These are phyloP conservation scores for Sebastes iracundus DNA, from an alignment of 2,797 vertebrate genomes.

Conservation along the genomic window DNA sequence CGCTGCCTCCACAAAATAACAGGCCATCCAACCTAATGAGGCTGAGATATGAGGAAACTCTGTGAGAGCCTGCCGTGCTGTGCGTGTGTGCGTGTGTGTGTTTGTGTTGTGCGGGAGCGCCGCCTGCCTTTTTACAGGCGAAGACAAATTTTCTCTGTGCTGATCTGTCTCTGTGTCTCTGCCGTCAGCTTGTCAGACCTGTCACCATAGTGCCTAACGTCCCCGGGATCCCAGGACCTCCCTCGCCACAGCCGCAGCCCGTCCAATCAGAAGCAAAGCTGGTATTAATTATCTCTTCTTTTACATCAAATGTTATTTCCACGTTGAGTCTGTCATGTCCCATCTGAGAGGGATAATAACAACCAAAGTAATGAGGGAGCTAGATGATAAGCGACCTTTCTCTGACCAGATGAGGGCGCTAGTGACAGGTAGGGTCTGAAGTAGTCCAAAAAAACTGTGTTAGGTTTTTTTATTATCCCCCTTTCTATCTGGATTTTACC, in stretches of 20 bases:
- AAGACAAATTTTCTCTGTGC: conserved; percentile 75
- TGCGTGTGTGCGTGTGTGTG: background rate
- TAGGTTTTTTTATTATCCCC: background rate
- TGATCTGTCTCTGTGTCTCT: conserved; percentile 73
- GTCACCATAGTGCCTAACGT: conserved; percentile 99
- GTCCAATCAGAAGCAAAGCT: conserved; percentile 98
- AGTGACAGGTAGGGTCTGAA: background rate
- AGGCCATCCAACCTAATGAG: conserved; percentile 85
- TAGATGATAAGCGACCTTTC: background rate
- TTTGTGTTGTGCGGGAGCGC: conserved; percentile 18
- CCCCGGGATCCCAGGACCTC: conserved; percentile 97
- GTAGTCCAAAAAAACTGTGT: background rate
- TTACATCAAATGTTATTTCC: conserved; percentile 38
- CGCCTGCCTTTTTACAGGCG: conserved; percentile 45
- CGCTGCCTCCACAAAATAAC: conserved; percentile 81
- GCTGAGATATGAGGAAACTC: conserved; percentile 82
- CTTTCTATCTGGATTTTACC: background rate
- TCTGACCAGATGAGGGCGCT: conserved; percentile 57
- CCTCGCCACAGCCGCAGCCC: conserved; percentile 88
- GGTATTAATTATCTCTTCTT: conserved; percentile 83
- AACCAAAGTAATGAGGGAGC: conserved; percentile 25
- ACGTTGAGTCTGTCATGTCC: conserved; percentile 36
- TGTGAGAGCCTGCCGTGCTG: conserved; percentile 49
- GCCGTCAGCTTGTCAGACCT: conserved; percentile 96
- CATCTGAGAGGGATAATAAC: conserved; percentile 35